These are phyloP conservation scores for Sciurus carolinensis DNA, from an alignment of 2,797 vertebrate genomes.

Conservation along the genomic window DNA sequence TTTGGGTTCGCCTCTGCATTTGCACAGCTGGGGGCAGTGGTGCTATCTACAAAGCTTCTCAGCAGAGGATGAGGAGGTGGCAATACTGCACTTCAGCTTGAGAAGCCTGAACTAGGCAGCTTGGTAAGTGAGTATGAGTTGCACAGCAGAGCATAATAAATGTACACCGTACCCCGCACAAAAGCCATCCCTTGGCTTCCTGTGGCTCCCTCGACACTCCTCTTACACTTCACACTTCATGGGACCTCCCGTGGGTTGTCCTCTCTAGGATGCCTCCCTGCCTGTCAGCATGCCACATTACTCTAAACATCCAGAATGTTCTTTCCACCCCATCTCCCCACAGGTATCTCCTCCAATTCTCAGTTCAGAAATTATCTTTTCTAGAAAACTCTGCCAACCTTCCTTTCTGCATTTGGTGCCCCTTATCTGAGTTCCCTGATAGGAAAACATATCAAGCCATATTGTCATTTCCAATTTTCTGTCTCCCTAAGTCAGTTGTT, in stretches of 20 bases:
- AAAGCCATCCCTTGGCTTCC: not conserved
- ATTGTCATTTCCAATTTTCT: not conserved
- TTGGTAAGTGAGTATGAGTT: not conserved
- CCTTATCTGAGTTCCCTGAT: not conserved
- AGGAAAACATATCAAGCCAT: not conserved
- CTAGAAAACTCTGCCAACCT: not conserved
- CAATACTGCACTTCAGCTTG: not conserved
- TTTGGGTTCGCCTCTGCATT: conserved; percentile 72
- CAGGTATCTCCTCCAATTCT: not conserved
- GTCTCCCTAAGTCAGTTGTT: not conserved
- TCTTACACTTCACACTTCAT: not conserved
- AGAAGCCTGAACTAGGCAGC: conserved; percentile 59
- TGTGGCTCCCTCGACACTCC: not conserved
- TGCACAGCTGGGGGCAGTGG: conserved; percentile 53
- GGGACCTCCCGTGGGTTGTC: not conserved
- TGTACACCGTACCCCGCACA: no score
- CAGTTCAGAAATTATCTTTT: not conserved
- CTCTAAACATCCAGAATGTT: not conserved
- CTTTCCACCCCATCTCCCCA: not conserved
- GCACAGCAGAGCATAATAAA: not conserved
- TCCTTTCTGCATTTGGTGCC: not conserved
- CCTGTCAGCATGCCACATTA: not conserved
- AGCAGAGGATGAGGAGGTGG: conserved; percentile 75
- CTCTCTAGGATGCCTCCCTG: not conserved
- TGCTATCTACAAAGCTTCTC: not conserved